A percentile compares a stretch with the other conserved stretches of the same genome.
Conservation (phyloP, 2,113 vertebrate species). For the Hydrolagus affinis region DNA sequence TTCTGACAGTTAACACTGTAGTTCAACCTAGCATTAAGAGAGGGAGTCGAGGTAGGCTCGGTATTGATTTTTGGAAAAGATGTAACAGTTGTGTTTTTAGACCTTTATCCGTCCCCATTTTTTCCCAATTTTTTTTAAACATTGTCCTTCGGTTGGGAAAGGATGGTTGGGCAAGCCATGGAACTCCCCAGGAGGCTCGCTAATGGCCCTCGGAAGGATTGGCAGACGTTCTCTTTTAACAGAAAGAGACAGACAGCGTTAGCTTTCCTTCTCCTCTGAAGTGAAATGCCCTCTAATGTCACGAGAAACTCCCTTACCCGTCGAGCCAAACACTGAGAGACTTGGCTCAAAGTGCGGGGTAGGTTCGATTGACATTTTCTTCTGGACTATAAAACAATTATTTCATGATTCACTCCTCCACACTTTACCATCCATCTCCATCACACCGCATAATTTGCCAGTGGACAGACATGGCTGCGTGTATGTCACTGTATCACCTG, state of each 20-base stretch:
- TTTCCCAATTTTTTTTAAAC: not conserved
- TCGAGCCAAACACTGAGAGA: not conserved
- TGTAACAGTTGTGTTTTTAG: not conserved
- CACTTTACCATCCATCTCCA: too few species aligned
- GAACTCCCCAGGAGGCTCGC: not conserved
- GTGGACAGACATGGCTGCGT: too few species aligned
- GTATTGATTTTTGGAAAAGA: not conserved
- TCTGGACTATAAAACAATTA: too few species aligned
- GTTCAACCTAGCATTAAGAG: not conserved
- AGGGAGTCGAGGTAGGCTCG: not conserved
- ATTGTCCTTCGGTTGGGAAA: not conserved
- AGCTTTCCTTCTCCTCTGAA: not conserved
- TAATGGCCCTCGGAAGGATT: not conserved
- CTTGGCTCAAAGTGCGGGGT: not conserved
- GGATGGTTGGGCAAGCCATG: not conserved
- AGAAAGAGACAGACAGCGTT: not conserved
- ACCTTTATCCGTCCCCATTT: not conserved
- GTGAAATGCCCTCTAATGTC: not conserved
- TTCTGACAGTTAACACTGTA: not conserved
- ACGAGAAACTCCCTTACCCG: not conserved
- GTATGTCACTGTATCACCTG: too few species aligned
- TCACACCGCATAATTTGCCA: too few species aligned
- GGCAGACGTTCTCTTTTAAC: not conserved
- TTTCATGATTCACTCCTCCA: too few species aligned
- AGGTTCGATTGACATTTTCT: not conserved